Base-by-base conservation (phyloP, 2,888 invertebrate genomes). In the Venustoraphidia nigricollis region DNA sequence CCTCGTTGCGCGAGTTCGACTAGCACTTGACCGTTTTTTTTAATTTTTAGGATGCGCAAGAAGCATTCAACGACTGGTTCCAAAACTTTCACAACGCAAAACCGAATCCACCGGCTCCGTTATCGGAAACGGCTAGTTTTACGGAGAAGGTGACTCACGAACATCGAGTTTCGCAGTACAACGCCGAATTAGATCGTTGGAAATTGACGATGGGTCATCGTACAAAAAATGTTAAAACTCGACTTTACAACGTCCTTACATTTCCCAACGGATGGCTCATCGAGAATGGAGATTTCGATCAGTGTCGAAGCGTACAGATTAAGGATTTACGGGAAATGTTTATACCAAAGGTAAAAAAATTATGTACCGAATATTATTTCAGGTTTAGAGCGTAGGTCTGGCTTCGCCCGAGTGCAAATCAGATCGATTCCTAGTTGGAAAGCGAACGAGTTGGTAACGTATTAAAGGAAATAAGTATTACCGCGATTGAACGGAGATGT, bases 221-320 rank as follows among this genome's bases (percentile, higher is more conserved):
- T 60, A 81, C 86, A 1, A 73, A 77, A 69, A 82, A 78, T 48
- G 83, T 89, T 0, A 83, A 83, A 57, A 81, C 81, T 52, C 72
- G 84, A 46, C 70, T 95, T 8, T 90, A 85, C 65, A 92, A 93
- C 66, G 84, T 94, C 1, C 63, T 95, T 37, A 64, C 90, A 9
- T 94, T 95, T 62, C 89, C 92, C 3, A 85, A 81, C 34, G 92
- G 94, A 6, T 95, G 94, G 94, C 73, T 95, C 50, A 76, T 79
- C 41, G 92, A 92, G 62, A 66, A 71, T 13, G 69, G 71, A 46
- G 72, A 71, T 51, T 63, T 64, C 9, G 66, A 70, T 37, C 71
- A 69, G 9, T 77, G 80, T 55, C 63, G 68, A 1, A 50, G 54
- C 45, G 44, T 63, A 47, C 87, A 91, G 63, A 66, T 90, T 64